Percentiles rank a stretch among this genome's conserved stretches.
These are phyloP conservation scores for Cryptomyrus ogoouensis DNA, from an alignment of 2,113 vertebrate genomes.

Conservation along the genomic window DNA sequence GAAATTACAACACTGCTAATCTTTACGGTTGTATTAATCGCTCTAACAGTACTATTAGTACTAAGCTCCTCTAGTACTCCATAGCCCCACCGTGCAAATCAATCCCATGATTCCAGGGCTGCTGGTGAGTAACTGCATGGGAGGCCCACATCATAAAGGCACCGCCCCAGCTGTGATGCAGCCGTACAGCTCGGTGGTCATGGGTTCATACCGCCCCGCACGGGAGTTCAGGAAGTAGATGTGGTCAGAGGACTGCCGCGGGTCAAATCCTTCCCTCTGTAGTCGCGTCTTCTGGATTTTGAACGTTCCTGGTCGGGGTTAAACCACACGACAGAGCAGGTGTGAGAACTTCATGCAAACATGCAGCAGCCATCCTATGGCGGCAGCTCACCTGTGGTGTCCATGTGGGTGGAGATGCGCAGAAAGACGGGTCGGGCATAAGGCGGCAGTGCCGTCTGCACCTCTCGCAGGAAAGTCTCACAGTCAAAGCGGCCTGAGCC, in stretches of 20 bases:
- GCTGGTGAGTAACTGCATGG: background rate
- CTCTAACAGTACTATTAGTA: background rate
- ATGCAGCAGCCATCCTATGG: background rate
- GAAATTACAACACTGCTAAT: background rate
- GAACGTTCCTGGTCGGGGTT: constrained; percentile 68
- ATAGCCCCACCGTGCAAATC: background rate
- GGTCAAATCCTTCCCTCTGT: constrained; percentile 70
- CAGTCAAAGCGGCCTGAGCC: constrained; percentile 58
- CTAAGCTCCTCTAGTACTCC: background rate
- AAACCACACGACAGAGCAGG: background rate
- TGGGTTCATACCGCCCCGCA: constrained; percentile 59
- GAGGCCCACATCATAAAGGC: constrained; percentile 47
- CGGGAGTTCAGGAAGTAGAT: constrained; percentile 73
- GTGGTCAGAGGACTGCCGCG: constrained; percentile 56
- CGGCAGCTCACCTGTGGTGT: constrained; percentile 72
- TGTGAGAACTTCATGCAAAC: background rate
- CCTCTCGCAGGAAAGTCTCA: constrained; percentile 54
- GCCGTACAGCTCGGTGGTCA: constrained; percentile 60
- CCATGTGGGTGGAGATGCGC: constrained; percentile 69
- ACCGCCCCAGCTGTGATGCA: constrained; percentile 59
- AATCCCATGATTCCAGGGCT: constrained; percentile 16
- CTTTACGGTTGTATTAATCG: background rate
- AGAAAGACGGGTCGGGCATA: constrained; percentile 81
- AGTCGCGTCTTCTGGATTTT: constrained; percentile 80
- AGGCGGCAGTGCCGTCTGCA: constrained; percentile 69